A percentile compares a stretch with the other conserved stretches of the same genome.
These are phyloP conservation scores for Lineus longissimus DNA, from an alignment of 1,140 invertebrate genomes.

Conservation along the genomic window DNA sequence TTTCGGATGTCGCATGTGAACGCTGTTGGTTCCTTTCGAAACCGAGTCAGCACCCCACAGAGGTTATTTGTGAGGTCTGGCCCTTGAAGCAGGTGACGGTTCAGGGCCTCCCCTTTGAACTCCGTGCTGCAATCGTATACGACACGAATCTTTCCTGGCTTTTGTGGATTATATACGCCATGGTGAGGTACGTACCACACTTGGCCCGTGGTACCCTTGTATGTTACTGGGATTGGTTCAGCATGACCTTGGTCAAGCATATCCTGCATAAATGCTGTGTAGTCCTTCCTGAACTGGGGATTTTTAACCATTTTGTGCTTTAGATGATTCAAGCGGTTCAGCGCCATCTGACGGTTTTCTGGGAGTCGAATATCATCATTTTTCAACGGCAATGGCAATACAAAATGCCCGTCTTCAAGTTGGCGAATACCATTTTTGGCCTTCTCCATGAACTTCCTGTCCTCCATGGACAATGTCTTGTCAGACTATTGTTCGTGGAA, in stretches of 20 bases:
- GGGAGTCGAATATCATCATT: not conserved
- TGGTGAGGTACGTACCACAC: slow-evolving; percentile 27
- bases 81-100: slow-evolving; percentile 28
- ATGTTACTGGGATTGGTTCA: not conserved
- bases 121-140: slow-evolving; percentile 28
- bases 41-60: slow-evolving; percentile 26
- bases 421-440: not conserved
- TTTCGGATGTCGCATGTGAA: slow-evolving; percentile 9
- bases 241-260: slow-evolving; percentile 3
- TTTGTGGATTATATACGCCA: slow-evolving; percentile 23
- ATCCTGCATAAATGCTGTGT: not conserved
- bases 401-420: slow-evolving; percentile 20
- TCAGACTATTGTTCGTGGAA: slow-evolving; percentile 15
- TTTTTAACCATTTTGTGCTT: slow-evolving; percentile 2
- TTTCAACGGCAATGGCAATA: slow-evolving; percentile 18
- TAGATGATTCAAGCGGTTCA: slow-evolving; percentile 8
- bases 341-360: slow-evolving; percentile 11
- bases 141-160: slow-evolving; percentile 22
- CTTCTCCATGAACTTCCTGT: slow-evolving; percentile 13
- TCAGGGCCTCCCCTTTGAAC: slow-evolving; percentile 29
- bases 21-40: slow-evolving; percentile 15
- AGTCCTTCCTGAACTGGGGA: slow-evolving; percentile 1
- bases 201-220: not conserved
- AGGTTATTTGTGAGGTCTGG: slow-evolving; percentile 47
- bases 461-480: slow-evolving; percentile 17